Percentiles rank a stretch among this genome's conserved stretches.
Conservation (phyloP, 2,113 vertebrate genomes). For the Hemiscyllium ocellatum region DNA sequence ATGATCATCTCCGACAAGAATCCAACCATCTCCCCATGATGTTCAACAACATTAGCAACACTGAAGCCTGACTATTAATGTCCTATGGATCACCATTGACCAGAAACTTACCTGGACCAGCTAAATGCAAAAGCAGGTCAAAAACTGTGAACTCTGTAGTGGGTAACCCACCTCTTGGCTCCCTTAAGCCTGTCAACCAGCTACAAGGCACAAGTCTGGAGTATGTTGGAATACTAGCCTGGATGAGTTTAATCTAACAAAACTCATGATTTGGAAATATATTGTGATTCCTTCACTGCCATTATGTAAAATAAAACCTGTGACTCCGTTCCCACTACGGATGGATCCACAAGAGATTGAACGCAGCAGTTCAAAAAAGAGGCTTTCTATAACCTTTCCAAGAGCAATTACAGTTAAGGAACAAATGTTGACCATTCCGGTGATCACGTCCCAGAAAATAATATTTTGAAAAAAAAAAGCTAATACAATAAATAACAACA, state of each 20-base stretch:
- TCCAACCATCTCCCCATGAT: neutral
- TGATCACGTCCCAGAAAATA: neutral
- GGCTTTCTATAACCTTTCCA: neutral
- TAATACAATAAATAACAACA: neutral
- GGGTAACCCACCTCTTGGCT: neutral
- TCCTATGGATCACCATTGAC: neutral
- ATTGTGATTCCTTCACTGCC: neutral
- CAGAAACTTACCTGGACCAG: neutral
- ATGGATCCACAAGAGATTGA: neutral
- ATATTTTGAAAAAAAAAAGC: neutral
- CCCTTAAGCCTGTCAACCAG: neutral
- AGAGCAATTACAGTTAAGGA: neutral
- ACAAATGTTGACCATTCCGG: neutral
- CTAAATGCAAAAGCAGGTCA: neutral
- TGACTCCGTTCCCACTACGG: neutral
- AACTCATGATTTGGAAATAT: neutral
- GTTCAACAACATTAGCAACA: neutral
- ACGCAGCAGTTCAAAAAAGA: neutral
- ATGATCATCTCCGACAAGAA: neutral
- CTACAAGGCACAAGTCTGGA: neutral
- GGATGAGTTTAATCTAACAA: neutral
- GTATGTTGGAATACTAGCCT: neutral
- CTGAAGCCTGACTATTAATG: neutral
- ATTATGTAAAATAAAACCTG: neutral
- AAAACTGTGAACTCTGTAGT: neutral